phyloP scores from a whole-genome alignment of 2,797 vertebrate genomes.

The Helostoma temminkii region DNA sequence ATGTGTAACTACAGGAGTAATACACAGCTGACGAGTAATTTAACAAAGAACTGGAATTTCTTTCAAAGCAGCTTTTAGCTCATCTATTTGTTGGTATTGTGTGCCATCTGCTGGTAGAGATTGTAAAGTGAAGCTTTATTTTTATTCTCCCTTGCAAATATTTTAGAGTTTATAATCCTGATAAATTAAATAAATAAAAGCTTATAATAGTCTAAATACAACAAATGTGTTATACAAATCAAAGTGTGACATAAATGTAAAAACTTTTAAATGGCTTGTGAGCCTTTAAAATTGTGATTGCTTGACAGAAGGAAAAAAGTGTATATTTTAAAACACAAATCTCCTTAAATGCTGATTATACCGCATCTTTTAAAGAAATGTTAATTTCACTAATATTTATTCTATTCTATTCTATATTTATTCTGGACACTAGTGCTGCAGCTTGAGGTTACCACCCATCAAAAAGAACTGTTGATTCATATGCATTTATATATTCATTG shows the following conservation, averaged over 20 bases:
- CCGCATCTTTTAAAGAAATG: background rate
- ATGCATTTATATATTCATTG: background rate
- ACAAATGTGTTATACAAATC: background rate
- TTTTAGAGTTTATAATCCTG: no score
- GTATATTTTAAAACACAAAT: background rate
- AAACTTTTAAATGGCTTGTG: background rate
- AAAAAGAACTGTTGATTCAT: background rate
- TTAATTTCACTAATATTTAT: background rate
- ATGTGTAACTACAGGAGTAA: no score
- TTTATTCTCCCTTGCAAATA: no score
- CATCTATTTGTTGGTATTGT: conserved; percentile 60
- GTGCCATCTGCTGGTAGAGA: conserved; percentile 81
- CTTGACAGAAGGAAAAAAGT: background rate
- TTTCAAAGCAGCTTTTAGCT: background rate
- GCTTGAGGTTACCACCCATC: background rate
- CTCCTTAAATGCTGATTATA: no score
- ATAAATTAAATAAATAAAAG: background rate
- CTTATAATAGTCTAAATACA: background rate
- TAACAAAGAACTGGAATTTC: background rate
- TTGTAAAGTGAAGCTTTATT: conserved; percentile 34
- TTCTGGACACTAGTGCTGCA: background rate
- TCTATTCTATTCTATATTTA: no score
- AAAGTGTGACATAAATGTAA: no score
- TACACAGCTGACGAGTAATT: background rate
- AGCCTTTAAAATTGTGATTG: background rate